Evolutionary conservation across 2,797 vertebrate genomes (phyloP).

Genomic region (Parauchenoglanis ngamensis): DNA sequence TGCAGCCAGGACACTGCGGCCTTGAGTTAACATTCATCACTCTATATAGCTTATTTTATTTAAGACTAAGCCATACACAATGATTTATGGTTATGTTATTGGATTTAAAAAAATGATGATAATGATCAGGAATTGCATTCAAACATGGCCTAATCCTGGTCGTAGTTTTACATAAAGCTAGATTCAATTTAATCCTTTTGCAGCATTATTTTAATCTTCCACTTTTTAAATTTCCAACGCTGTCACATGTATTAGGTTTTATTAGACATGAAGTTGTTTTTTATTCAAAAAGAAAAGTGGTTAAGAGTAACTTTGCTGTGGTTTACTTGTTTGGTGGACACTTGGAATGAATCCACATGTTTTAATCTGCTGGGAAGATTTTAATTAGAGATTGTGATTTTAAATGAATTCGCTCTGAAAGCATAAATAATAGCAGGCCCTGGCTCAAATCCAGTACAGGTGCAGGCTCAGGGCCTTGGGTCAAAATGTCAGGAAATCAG

Average conservation of each 20-base stretch:
- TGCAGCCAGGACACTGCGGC: not conserved
- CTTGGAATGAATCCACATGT: not conserved
- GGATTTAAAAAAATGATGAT: too few species aligned
- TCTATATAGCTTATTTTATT: not conserved
- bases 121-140: not conserved
- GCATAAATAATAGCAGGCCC: not conserved
- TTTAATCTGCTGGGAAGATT: not conserved
- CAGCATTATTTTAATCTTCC: not conserved
- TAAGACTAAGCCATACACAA: not conserved
- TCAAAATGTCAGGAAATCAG: not conserved
- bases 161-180: not conserved
- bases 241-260: not conserved
- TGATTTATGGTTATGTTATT: not conserved
- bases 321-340: not conserved
- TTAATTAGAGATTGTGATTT: not conserved
- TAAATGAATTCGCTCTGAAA: not conserved
- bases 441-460: not conserved
- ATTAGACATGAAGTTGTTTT: not conserved
- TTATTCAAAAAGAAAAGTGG: not conserved
- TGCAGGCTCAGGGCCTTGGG: not conserved
- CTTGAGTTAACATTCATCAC: constrained; percentile 1
- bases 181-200: not conserved
- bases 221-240: not conserved
- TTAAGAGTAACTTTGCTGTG: not conserved
- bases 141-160: not conserved